A percentile compares a stretch with the other conserved stretches of the same genome.
Conservation (phyloP, 2,888 invertebrate genomes). For the Hipparchia semele region DNA sequence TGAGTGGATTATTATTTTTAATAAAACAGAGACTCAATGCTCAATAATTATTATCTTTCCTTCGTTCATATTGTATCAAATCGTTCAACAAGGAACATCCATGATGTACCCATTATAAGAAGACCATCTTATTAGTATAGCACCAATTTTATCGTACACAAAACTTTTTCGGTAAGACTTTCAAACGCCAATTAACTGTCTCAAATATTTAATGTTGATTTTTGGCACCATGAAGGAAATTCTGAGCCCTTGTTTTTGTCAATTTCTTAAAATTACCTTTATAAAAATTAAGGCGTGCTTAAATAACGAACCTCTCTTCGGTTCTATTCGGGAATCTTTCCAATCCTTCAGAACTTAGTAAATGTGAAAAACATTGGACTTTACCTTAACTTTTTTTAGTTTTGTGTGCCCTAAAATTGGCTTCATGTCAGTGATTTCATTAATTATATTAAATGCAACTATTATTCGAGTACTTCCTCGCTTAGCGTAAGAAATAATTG, state of each 20-base stretch:
- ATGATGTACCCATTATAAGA: neutral
- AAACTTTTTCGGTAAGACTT: neutral
- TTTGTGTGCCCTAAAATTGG: conserved; percentile 8
- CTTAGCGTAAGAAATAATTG: conserved; percentile 1
- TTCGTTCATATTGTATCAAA: neutral
- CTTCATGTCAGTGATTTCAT: neutral
- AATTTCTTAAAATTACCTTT: neutral
- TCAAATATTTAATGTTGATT: neutral
- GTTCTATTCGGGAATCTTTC: no score
- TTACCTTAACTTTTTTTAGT: conserved; percentile 1
- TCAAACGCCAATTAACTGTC: neutral
- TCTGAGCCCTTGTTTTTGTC: neutral
- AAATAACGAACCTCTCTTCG: neutral
- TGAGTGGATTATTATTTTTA: neutral
- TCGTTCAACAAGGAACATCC: neutral
- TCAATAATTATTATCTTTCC: neutral
- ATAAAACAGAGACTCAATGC: no score
- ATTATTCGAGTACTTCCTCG: conserved; percentile 13
- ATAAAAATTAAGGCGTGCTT: neutral
- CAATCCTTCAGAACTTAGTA: no score
- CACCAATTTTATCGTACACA: conserved; percentile 6
- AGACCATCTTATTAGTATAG: conserved; percentile 1
- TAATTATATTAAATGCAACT: conserved; percentile 13
- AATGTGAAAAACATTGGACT: neutral
- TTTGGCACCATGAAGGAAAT: neutral